Base-by-base conservation (phyloP, 1,140 invertebrate species). In the Linepithema humile region DNA sequence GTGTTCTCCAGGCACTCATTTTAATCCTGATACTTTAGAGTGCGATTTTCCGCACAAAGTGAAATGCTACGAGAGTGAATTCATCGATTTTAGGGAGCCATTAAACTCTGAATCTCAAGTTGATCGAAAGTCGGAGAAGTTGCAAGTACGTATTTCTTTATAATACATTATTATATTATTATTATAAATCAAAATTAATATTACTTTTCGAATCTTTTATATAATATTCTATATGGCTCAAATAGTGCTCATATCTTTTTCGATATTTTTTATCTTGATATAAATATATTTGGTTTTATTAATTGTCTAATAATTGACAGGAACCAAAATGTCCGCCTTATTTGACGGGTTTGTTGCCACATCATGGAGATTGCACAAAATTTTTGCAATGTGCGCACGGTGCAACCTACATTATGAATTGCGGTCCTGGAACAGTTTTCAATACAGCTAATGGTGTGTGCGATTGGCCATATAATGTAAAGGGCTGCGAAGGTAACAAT, bases 31-130 rank as follows among this genome's bases (percentile, higher is more conserved):
- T 17, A 95, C 94, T 0, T 88, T 95, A 29, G 95, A 95, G 75
- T 97, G 97, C 85, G 96, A 97, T 92, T 96, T 95, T 83, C 95
- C 95, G 0, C 88, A 95, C 69, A 96, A 96, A 91, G 96, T 96
- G 0, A 93, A 94, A 20, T 97, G 96, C 90, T 92, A 95, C 32
- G 94, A 92, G 7, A 87, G 90, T 0, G 91, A 92, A 35, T 6
- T 83, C 0, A 70, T 67, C 2, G 82, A 73, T 20, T 45, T 64
- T 40, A 15, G 48, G 12, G 82, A 90, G 17, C 38, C 84, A 6
- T 70, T 85, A 29, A 15, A 72, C 7, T 7, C 59, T 6, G 60
- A 45, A 2, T 15, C 6, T 0, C 50, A 72, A 12, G 2, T 48
- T 50, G 64, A 12, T 45, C 29, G 10, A 20, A 40, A 57, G 2